phyloP scores from a whole-genome alignment of 2,113 vertebrate genomes.

The Antechinus stuartii region DNA sequence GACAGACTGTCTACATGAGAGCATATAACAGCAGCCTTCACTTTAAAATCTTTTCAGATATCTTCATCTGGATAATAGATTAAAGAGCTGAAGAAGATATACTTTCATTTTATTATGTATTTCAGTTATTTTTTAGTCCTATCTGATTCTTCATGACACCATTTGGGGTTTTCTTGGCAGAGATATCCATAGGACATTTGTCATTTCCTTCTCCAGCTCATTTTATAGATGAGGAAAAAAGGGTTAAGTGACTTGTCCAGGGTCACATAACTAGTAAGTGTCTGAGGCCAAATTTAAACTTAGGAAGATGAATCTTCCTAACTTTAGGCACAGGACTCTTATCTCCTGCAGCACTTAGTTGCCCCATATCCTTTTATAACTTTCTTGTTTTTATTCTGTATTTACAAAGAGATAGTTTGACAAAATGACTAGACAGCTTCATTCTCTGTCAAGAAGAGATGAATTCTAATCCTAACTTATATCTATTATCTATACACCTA shows the following conservation, averaged over 20 bases:
- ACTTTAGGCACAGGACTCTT: too few relatives aligned
- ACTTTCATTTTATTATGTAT: neutral
- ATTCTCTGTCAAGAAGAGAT: neutral
- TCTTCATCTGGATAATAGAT: neutral
- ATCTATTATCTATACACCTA: neutral
- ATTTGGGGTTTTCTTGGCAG: too few relatives aligned
- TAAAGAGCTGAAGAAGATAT: neutral
- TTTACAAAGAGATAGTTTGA: neutral
- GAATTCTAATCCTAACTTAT: neutral
- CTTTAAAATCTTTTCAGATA: neutral
- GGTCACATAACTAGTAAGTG: too few relatives aligned
- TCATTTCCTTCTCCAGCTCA: too few relatives aligned
- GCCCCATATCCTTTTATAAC: neutral
- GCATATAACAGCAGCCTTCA: neutral
- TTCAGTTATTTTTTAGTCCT: too few relatives aligned
- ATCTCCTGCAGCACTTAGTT: too few relatives aligned
- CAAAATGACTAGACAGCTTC: neutral
- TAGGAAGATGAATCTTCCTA: too few relatives aligned
- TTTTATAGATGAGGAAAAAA: too few relatives aligned
- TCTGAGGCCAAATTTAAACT: too few relatives aligned
- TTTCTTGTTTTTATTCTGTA: neutral
- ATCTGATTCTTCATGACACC: too few relatives aligned
- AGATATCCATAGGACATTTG: too few relatives aligned
- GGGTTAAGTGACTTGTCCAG: too few relatives aligned
- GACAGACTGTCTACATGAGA: neutral